Evolutionary conservation across 2,888 invertebrate genomes (phyloP), one percentile per base, ranked within the genome.

Genomic region (Colletes collaris): DNA sequence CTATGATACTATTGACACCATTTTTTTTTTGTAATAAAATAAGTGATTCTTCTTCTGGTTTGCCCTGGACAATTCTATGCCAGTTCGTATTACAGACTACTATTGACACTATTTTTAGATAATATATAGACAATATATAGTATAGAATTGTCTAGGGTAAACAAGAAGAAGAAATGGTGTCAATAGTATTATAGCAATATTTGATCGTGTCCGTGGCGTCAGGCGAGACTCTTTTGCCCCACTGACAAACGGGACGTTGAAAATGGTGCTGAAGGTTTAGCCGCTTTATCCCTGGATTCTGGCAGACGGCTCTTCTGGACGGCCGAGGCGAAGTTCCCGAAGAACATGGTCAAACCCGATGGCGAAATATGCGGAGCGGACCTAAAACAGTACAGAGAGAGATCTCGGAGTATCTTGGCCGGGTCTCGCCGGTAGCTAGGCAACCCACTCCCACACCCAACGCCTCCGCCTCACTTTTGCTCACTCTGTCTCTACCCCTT

Each of bases 371-470:
- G 79, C 81, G 80, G 63, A 75, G 74, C 74, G 77, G 74, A 86
- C 76, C 85, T 83, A 70, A 84, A 82, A 82, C 85, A 83, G 84
- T 80, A 70, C 72, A 69, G 74, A 80, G 87, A 90, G 88, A 91
- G 89, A 90, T 91, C 90, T 91, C 90, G 81, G 89, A 91, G 91
- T 91, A 92, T 92, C 92, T 92, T 92, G 92, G 92, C 92, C 92
- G 92, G 93, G 93, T 92, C 92, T 92, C 92, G 90, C 86, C 89
- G 91, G 93, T 92, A 93, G 92, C 92, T 92, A 92, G 93, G 93
- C 93, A 93, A 93, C 93, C 92, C 90, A 83, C 86, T 81, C 84
- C 86, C 88, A 76, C 78, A 10, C 67, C 79, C 86, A 77, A 84
- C 85, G 70, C 83, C 81, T 74, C 83, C 84, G 82, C 86, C 83